Evolutionary conservation across 2,797 vertebrate species (phyloP), one percentile per base, ranked within the genome.

Genomic region (Nannoperca australis): DNA sequence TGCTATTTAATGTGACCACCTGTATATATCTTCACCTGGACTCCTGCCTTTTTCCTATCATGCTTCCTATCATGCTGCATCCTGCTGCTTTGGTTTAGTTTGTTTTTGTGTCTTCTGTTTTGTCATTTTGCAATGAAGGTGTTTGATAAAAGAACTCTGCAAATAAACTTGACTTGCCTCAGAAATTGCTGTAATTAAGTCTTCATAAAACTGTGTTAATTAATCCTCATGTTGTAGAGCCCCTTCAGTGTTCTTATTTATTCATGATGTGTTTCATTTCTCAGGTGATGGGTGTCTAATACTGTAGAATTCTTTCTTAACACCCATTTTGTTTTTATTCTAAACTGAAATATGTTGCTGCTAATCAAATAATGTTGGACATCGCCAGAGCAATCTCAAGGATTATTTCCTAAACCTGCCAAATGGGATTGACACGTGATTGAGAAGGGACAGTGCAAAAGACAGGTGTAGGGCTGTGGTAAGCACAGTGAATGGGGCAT

Each of bases 171-270:
- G 78, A 84, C 85, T 88, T 70, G 67, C 78, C 76, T 78, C 68
- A 70, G 11, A 88, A 78, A 86, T 87, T 61, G 73, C 73, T 78
- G 70, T 80, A 87, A 90, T 88, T 87, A 86, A 76, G 67, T 82
- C 79, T 76, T 72, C 74, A 78, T 83, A 80, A 88, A 86, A 83
- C 58, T 67, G 80, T 75, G 61, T 79, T 78, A 82, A 91, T 90
- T 78, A 86, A 61, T 78, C 61, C 44, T 83, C 22, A 27, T 20
- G 20, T 51, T 73, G 75, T 45, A 53, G 51, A 74, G 67, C 42
- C 50, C 54, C 73, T 77, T 79, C 7, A 36, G 58, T 55, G 32
- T 68, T 75, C 53, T 78, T 67, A 65, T 11, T 74, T 80, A 79
- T 79, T 82, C 67, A 27, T 61, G 45, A 66, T 66, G 65, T 73